phyloP scores from a whole-genome alignment of 2,113 vertebrate genomes.

The Leptodactylus fuscus region DNA sequence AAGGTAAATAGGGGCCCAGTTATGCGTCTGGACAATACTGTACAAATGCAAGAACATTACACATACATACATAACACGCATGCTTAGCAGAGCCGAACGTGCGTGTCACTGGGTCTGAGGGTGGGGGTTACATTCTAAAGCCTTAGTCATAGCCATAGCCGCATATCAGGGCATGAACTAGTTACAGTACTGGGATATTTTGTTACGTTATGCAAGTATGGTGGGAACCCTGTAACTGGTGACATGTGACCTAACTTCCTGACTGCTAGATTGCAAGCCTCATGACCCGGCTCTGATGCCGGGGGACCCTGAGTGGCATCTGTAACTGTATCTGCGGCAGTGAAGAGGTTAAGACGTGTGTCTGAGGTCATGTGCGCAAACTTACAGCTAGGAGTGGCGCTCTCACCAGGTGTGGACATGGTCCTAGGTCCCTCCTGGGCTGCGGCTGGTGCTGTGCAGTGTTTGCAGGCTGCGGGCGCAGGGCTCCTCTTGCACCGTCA shows the following conservation, averaged over 20 bases:
- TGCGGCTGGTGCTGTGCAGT: neutral
- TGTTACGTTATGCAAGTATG: neutral
- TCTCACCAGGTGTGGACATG: neutral
- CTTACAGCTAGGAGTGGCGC: conserved; percentile 68
- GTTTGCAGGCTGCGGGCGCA: conserved; percentile 21
- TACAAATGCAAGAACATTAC: neutral
- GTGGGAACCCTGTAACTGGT: neutral
- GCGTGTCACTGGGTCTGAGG: neutral
- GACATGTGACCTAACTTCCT: neutral
- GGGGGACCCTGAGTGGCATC: neutral
- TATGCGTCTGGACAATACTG: too few relatives aligned
- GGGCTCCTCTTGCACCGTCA: conserved; percentile 49
- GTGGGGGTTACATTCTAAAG: too few relatives aligned
- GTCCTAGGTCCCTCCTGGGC: neutral
- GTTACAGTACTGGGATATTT: neutral
- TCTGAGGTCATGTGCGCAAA: conserved; percentile 50
- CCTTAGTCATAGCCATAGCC: too few relatives aligned
- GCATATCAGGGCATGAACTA: neutral
- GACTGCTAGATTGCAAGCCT: neutral
- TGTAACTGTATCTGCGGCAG: neutral
- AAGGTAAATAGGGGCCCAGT: too few relatives aligned
- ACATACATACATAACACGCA: too few relatives aligned
- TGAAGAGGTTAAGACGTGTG: neutral
- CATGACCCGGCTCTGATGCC: neutral
- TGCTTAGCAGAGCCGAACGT: too few relatives aligned